Evolutionary conservation across 1,140 invertebrate species (phyloP), one percentile per base, ranked within the genome.

Genomic region (Hylaeus volcanicus): DNA sequence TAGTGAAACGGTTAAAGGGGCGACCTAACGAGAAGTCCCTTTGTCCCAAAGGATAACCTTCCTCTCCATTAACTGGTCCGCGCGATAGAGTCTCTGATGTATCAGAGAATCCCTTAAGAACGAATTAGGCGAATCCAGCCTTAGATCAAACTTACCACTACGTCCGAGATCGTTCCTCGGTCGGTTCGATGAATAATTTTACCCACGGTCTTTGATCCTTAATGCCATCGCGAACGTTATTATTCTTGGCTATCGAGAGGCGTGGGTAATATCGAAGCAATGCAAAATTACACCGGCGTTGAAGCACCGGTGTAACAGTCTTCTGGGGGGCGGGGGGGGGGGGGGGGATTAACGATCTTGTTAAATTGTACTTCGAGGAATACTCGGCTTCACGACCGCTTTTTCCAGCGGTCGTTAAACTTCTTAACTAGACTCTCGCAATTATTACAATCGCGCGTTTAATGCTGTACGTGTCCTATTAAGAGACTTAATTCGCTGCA

Each of bases 1-100:
- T 87, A 87, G 85, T 68, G 70, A 88, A 87, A 87, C 85, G 76
- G 76, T 88, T 87, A 82, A 82, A 85, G 79, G 85, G 76, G 74
- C 72, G 53, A 82, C 58, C 68, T 79, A 84, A 86, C 81, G 86
- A 87, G 81, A 86, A 81, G 85, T 85, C 79, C 75, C 81, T 84
- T 82, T 81, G 85, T 88, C 79, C 70, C 85, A 79, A 12, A 69
- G 76, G 76, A 87, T 85, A 82, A 82, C 73, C 76, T 71, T 81
- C 69, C 76, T 80, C 76, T 76, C 66, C 85, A 75, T 87, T 76
- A 84, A 75, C 75, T 45, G 72, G 72, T 64, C 74, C 53, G 15
- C 11, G 63, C 69, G 71, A 81, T 65, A 84, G 58, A 70, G 56
- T 83, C 56, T 58, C 65, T 56, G 73, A 81, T 77, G 69, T 81